These are phyloP conservation scores for Heteromurus nitidus DNA, from an alignment of 2,888 invertebrate species.

Conservation along the genomic window DNA sequence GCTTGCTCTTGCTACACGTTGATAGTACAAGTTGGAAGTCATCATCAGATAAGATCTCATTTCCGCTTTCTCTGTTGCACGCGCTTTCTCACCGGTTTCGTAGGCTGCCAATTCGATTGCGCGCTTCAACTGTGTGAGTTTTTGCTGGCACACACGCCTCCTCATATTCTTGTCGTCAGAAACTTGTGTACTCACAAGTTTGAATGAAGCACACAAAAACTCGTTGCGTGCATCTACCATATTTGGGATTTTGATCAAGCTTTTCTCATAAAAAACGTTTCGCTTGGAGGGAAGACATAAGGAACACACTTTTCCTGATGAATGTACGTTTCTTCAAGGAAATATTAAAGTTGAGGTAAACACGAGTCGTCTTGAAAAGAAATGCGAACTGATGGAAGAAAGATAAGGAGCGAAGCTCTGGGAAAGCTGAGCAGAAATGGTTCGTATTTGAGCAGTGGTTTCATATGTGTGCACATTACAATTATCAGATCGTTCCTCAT, in stretches of 20 bases:
- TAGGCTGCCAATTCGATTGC: slow-evolving; percentile 16
- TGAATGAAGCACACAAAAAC: no score
- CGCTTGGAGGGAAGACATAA: slow-evolving; percentile 12
- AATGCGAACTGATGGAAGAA: no score
- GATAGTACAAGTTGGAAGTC: slow-evolving; percentile 9
- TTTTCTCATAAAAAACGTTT: no score
- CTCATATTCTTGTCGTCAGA: background rate
- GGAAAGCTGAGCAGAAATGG: no score
- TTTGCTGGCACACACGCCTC: background rate
- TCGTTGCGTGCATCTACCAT: no score
- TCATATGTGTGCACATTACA: no score
- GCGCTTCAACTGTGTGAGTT: background rate
- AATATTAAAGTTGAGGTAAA: slow-evolving; percentile 41
- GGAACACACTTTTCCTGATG: slow-evolving; percentile 43
- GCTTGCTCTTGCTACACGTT: no score
- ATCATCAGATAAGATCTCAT: slow-evolving; percentile 35
- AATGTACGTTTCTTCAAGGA: slow-evolving; percentile 40
- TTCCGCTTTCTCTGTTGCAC: slow-evolving; percentile 34
- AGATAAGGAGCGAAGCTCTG: no score
- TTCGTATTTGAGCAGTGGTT: no score
- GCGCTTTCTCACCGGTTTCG: slow-evolving; percentile 1
- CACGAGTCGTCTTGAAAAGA: no score
- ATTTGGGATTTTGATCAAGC: no score
- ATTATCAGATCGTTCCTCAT: no score
- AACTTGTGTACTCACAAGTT: background rate